Base-by-base conservation (phyloP, 2,113 vertebrate species). In the Neotragus pygmaeus region DNA sequence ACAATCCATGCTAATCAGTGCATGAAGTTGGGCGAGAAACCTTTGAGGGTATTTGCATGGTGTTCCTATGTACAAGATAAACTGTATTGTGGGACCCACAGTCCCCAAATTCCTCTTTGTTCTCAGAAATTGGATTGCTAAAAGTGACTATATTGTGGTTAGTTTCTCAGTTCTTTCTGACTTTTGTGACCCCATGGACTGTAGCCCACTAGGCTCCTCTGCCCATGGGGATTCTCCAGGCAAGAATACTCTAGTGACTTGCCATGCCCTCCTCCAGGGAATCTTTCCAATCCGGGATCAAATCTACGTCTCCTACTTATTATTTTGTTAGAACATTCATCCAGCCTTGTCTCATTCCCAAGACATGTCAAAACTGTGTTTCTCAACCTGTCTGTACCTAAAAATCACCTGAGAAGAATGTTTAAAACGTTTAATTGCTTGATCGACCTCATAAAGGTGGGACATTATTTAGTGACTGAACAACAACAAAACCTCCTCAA, bases 31-130 rank as follows among this genome's bases (percentile, higher is more conserved):
- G 23, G 51, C 39, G 53, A 75, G 13, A 91, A 80, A 49, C 47
- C 19, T 47, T 75, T 53, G n/a, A 53, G 36, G 6, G 12, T 43
- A 43, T 57, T 64, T 62, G 28, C 17, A 96, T 58, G 33, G 3
- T 73, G 17, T 43, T 39, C 13, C 27, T 16, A 15, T 16, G 13
- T 53, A 12, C 7, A 60, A 47, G 23, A 84, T 9, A 3, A 93
- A 80, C 14, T 88, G 0, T 51, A 33, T 5, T 75, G 14, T 78
- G 0, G 2, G 3, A 15, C 1, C 1, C 8, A 43, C 30, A 81
- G 16, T 4, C 45, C 15, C 28, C 17, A 19, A 25, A 66, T n/a
- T 6, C 21, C 5, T 93, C 13, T 0, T 3, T 73, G 3, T 27
- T 84, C 15, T 94, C 51, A 81, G 30, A 51, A 84, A 66, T 45